These are phyloP conservation scores for Odontocolon sp. DNA, from an alignment of 2,888 invertebrate species.

Conservation along the genomic window DNA sequence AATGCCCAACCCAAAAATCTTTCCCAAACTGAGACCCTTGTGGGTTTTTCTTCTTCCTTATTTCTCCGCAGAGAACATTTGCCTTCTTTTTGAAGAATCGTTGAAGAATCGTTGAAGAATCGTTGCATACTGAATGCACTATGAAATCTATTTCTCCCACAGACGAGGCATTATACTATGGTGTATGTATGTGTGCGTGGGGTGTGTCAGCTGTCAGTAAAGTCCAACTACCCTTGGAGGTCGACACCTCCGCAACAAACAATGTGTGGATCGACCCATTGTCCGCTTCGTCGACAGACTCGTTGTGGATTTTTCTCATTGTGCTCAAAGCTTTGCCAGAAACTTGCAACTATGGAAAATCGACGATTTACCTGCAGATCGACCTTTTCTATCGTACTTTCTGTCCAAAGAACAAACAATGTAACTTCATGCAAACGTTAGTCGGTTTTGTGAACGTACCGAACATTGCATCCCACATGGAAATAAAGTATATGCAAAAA, in stretches of 20 bases:
- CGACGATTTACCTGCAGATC: slow-evolving; percentile 32
- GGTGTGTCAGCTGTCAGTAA: slow-evolving; percentile 37
- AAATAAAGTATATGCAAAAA: no score
- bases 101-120: no score
- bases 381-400: slow-evolving; percentile 20
- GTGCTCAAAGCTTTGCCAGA: no score
- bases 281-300: slow-evolving; percentile 16
- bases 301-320: no score
- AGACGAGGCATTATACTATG: background rate
- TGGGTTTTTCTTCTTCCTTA: no score
- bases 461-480: background rate
- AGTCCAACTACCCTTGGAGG: slow-evolving; percentile 36
- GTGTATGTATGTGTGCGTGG: background rate
- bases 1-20: no score
- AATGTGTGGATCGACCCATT: slow-evolving; percentile 5
- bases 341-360: background rate
- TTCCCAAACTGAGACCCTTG: no score
- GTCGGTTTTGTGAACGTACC: background rate
- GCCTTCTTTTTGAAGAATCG: background rate
- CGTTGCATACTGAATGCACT: slow-evolving; percentile 2
- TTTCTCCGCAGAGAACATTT: background rate
- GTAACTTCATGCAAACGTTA: background rate
- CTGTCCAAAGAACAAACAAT: background rate
- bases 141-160: background rate
- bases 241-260: slow-evolving; percentile 35